Evolutionary conservation across 2,797 vertebrate genomes (phyloP), one percentile per base, ranked within the genome.

Genomic region (Brotula barbata): DNA sequence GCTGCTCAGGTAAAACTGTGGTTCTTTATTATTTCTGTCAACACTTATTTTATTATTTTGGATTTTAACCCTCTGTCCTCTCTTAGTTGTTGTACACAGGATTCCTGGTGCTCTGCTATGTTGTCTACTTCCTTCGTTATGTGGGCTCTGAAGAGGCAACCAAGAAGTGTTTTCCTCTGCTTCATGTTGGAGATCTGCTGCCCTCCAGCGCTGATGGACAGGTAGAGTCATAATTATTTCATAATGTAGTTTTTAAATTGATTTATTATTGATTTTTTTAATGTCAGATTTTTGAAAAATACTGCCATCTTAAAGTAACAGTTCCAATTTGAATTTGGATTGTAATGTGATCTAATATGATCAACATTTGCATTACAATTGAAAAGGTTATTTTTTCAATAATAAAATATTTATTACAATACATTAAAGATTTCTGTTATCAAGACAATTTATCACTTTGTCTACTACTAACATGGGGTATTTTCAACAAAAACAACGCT

Each of bases 41-140:
- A 46, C 42, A 17, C 22, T 8, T 44, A 2, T 16, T 37, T 22
- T 7, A 7, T 44, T 15, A 49, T 40, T 42, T 20, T 8, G 58
- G 13, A 73, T 52, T 69, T 58, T 65, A 17, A 59, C 2, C 4
- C 19, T 1, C 40, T 23, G 11, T 10, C 3, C 71, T 70, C 64
- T 79, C 58, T 16, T 64, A 98, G 96, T 83, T 94, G 84, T 85
- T 94, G 25, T 98, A 96, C 81, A 92, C 93, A 59, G 88, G 89
- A n/a, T 81, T 93, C 66, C 82, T 98, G 78, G 90, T 95, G 28
- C 73, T 93, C 33, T 96, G 94, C 84, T 98, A 99, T 20, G 48
- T 82, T 23, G 51, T 85, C 55, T 97, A 96, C 82, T 97, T 99
- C 82, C 33, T 90, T 58, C 88, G 58, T 67, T 95, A 96, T 83